Base-by-base conservation (phyloP, 2,113 vertebrate species). In the Leucosticte australis region DNA sequence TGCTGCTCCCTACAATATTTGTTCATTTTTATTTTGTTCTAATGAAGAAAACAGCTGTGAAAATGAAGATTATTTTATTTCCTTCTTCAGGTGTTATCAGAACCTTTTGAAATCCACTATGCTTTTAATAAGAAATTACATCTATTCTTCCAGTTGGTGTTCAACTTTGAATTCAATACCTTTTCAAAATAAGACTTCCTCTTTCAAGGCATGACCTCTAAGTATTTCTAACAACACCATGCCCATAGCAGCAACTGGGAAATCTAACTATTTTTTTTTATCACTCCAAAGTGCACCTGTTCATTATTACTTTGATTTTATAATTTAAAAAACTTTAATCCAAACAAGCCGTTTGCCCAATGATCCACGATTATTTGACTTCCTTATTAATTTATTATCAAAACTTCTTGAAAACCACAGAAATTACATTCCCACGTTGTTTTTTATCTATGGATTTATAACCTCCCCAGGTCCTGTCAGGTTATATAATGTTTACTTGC, bases 311-410 rank as follows among this genome's bases (percentile, higher is more conserved):
- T 50, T 83, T 68, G 62, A 85, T 68, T 77, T 77, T 85, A 64
- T 73, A 1, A 39, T 74, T 41, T 15, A 11, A 83, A 24, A 73
- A 13, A 63, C 63, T 35, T 76, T 46, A 78, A 83, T 84, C 39
- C 57, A 64, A 75, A 82, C 62, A 82, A 53, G 27, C 21, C 0
- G 1, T 90, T 90, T 90, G 70, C 37, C 62, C 22, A 56, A 33
- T 56, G 63, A 79, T 65, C n/a, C 42, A 65, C 11, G 13, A 71
- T 69, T 91, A 83, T 70, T 91, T 71, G 19, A 70, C 76, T 90
- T 90, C 37, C 74, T 95, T 91, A 83, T 94, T 92, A 78, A 92
- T 71, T 86, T 87, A 63, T 91, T 82, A 75, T 76, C 60, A 84
- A 92, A 83, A 59, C 64, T 52, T 75, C 67, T 71, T 89, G 68